A percentile compares a stretch with the other conserved stretches of the same genome.
Conservation (phyloP, 2,797 vertebrate genomes). For the Clarias pachynema region DNA sequence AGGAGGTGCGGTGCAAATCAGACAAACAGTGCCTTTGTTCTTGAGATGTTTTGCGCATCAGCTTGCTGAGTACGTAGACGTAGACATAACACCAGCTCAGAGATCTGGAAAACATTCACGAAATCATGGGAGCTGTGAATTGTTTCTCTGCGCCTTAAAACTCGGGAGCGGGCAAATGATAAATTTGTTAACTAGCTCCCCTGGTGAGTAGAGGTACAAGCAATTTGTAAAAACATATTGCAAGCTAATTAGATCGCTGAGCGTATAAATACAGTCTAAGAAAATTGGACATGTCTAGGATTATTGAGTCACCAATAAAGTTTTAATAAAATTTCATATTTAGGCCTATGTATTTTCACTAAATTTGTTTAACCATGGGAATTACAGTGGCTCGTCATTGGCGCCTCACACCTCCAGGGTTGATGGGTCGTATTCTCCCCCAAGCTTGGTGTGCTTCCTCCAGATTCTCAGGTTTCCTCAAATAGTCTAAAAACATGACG, state of each 20-base stretch:
- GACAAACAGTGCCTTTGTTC: slow-evolving; percentile 30
- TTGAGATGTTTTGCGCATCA: background rate
- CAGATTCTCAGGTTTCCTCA: no score
- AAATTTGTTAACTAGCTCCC: background rate
- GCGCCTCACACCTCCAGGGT: no score
- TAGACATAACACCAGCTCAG: background rate
- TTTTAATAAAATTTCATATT: no score
- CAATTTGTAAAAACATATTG: background rate
- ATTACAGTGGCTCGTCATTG: no score
- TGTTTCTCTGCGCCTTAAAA: background rate
- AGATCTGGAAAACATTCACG: background rate
- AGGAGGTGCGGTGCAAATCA: background rate
- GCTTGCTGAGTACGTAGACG: background rate
- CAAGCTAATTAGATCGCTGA: background rate
- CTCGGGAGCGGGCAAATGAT: background rate
- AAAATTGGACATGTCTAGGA: background rate
- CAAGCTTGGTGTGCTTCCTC: no score
- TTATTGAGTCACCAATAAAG: background rate
- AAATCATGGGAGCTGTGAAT: background rate
- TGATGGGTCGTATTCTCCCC: no score
- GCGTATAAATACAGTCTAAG: background rate
- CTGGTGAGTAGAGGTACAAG: background rate
- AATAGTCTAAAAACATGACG: no score
- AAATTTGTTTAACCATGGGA: no score
- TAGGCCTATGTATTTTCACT: no score